These are phyloP conservation scores for Melanotaenia pygmaea DNA, from an alignment of 2,797 vertebrate species.

Conservation along the genomic window DNA sequence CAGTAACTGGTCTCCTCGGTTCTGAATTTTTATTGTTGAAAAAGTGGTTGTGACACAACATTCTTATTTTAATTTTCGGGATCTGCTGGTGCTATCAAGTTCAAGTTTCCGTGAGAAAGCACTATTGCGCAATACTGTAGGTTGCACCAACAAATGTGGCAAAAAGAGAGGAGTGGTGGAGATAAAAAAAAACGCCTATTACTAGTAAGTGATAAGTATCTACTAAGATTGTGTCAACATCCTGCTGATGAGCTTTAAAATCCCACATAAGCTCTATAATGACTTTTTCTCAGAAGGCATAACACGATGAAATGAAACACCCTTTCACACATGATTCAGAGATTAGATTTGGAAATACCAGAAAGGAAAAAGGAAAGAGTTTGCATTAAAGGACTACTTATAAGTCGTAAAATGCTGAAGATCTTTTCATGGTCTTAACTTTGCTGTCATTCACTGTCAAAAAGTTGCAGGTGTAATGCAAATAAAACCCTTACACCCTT, in stretches of 20 bases:
- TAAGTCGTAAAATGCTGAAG: neutral
- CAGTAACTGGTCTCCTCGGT: too few species aligned
- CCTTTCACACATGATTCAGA: neutral
- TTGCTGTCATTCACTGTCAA: neutral
- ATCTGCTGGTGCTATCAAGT: too few species aligned
- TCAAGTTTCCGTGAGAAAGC: too few species aligned
- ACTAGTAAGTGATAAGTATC: neutral
- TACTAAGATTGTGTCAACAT: neutral
- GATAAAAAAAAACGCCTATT: neutral
- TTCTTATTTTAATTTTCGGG: too few species aligned
- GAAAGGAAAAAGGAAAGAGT: neutral
- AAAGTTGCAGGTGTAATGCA: neutral
- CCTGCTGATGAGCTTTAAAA: constrained; percentile 10
- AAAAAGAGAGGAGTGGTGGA: neutral
- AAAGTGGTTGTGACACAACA: too few species aligned
- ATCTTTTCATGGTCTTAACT: neutral
- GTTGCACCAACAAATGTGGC: neutral
- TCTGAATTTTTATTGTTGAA: too few species aligned
- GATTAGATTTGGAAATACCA: neutral
- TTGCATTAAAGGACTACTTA: neutral
- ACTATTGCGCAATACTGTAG: neutral
- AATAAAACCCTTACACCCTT: neutral
- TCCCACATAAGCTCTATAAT: neutral
- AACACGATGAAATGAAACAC: neutral
- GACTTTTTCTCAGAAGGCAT: neutral